These are phyloP conservation scores for Cathartes aura DNA, from an alignment of 2,113 vertebrate genomes.

Conservation along the genomic window DNA sequence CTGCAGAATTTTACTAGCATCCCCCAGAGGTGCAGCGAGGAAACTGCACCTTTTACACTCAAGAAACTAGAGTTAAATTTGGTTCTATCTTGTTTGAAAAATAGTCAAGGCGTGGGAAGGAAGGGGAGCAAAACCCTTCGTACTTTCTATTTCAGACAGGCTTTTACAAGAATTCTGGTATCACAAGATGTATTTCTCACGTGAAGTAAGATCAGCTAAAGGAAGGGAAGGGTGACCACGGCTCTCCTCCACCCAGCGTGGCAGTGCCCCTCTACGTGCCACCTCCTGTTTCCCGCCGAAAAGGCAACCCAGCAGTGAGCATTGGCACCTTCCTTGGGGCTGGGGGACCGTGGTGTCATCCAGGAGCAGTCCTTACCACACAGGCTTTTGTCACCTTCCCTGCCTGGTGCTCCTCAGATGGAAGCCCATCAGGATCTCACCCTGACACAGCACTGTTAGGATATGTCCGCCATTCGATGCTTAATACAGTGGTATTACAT, in stretches of 20 bases:
- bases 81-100: background rate
- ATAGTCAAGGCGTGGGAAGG: background rate
- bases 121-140: background rate
- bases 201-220: background rate
- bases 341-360: background rate
- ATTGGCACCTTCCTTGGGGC: background rate
- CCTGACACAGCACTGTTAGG: background rate
- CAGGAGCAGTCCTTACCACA: background rate
- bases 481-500: background rate
- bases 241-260: background rate
- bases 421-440: background rate
- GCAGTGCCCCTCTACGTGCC: background rate
- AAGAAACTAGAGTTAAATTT: background rate
- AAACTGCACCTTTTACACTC: background rate
- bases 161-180: background rate
- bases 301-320: background rate
- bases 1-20: background rate
- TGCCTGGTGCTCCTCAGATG: background rate
- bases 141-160: background rate
- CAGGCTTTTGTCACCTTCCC: background rate
- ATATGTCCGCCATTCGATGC: background rate
- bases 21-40: background rate
- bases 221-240: background rate
- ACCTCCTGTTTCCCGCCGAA: background rate
- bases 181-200: background rate